Percentiles rank a stretch among this genome's conserved stretches.
These are phyloP conservation scores for Epizoanthus fatuus DNA, from an alignment of 92 coral and sea anemone genomes.

Conservation along the genomic window DNA sequence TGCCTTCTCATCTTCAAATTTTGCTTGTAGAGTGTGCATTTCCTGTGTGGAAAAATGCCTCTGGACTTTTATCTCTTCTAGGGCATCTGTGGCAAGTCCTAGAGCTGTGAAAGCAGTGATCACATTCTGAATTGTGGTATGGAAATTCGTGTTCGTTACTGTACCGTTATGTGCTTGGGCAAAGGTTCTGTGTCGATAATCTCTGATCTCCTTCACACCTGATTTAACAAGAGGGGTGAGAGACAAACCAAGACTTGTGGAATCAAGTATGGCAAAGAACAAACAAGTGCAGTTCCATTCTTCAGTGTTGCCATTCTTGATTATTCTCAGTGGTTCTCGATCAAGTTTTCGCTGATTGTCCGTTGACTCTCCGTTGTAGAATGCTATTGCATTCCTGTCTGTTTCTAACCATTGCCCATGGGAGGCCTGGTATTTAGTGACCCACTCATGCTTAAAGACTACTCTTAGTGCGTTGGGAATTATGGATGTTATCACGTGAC, in stretches of 20 bases:
- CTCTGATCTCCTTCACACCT: conserved; percentile 25
- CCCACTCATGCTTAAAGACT: conserved; percentile 73
- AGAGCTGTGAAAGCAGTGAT: conserved; percentile 27
- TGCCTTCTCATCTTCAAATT: conserved; percentile 15
- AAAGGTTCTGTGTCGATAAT: conserved; percentile 22
- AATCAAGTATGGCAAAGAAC: conserved; percentile 62
- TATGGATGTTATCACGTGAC: conserved; percentile 31
- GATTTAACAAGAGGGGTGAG: conserved; percentile 9
- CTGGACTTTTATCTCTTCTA: conserved; percentile 30
- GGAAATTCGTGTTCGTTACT: conserved; percentile 23
- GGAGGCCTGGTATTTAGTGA: conserved; percentile 38
- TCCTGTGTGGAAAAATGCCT: conserved; percentile 28
- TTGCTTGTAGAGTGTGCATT: not conserved
- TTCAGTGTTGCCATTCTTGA: conserved; percentile 49
- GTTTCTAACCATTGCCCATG: conserved; percentile 65
- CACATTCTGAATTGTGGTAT: conserved; percentile 18
- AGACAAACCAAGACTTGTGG: conserved; percentile 49
- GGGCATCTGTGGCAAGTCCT: conserved; percentile 22
- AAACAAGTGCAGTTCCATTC: conserved; percentile 72
- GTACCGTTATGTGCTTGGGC: conserved; percentile 29
- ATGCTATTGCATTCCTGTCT: conserved; percentile 38
- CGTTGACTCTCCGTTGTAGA: conserved; percentile 36
- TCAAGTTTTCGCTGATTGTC: conserved; percentile 37
- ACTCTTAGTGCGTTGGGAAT: conserved; percentile 54
- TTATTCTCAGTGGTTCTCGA: conserved; percentile 19